Percentiles rank a stretch among this genome's conserved stretches.
Conservation (phyloP, 2,888 invertebrate species). For the Eupithecia vulgata region DNA sequence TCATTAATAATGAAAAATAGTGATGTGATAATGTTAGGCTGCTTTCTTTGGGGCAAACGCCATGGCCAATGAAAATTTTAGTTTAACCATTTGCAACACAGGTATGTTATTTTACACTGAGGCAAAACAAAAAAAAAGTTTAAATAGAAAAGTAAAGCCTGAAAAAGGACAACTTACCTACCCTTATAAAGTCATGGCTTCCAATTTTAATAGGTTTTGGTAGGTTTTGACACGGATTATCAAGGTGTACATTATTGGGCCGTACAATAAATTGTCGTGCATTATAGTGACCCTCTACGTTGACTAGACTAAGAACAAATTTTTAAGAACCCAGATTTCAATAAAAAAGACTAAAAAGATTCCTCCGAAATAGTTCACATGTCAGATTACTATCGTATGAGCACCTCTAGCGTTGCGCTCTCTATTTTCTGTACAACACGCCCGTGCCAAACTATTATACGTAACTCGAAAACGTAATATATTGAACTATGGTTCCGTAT, state of each 20-base stretch:
- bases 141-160: neutral
- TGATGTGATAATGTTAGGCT: neutral
- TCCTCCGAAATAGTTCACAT: neutral
- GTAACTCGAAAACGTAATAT: conserved; percentile 19
- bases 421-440: conserved; percentile 37
- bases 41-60: neutral
- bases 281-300: too few relatives aligned
- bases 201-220: too few relatives aligned
- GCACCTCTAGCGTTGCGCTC: conserved; percentile 31
- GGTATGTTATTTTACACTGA: neutral
- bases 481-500: conserved; percentile 31
- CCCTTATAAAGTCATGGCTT: too few relatives aligned
- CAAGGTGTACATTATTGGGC: too few relatives aligned
- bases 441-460: conserved; percentile 27
- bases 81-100: too few relatives aligned
- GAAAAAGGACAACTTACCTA: too few relatives aligned
- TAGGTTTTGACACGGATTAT: too few relatives aligned
- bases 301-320: neutral
- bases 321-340: neutral
- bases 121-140: neutral
- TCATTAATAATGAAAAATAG: neutral
- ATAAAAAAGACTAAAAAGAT: neutral
- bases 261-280: too few relatives aligned
- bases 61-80: too few relatives aligned
- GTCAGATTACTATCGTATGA: conserved; percentile 31